phyloP scores from a whole-genome alignment of 2,797 vertebrate genomes.

The Cyclopterus lumpus region DNA sequence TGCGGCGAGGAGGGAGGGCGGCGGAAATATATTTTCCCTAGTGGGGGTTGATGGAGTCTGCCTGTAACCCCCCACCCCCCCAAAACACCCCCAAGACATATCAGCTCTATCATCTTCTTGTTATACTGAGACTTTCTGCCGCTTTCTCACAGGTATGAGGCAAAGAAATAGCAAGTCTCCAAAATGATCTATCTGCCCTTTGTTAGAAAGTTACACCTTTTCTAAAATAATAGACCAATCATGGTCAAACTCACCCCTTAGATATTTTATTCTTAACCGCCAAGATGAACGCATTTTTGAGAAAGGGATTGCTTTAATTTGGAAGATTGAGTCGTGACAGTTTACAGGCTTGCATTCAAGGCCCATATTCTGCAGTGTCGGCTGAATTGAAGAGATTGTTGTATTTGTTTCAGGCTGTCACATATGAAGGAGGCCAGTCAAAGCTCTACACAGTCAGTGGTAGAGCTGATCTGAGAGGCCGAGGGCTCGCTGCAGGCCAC shows the following conservation, averaged over 20 bases:
- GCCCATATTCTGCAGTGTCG: slow-evolving; percentile 4
- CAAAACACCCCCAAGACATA: slow-evolving; percentile 37
- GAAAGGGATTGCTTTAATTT: slow-evolving; percentile 14
- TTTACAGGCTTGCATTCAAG: slow-evolving; percentile 28
- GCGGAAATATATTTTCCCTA: slow-evolving; percentile 30
- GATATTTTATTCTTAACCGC: slow-evolving; percentile 1
- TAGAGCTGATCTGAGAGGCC: slow-evolving; percentile 69
- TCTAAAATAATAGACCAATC: not conserved
- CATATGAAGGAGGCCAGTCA: slow-evolving; percentile 69
- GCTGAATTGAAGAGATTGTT: slow-evolving; percentile 44
- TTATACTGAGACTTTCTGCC: slow-evolving; percentile 32
- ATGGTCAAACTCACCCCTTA: not conserved
- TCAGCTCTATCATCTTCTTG: slow-evolving; percentile 50
- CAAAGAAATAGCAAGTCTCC: slow-evolving; percentile 13
- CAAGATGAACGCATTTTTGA: slow-evolving; percentile 8
- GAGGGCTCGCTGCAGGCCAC: slow-evolving; percentile 74
- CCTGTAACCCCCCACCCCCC: slow-evolving; percentile 26
- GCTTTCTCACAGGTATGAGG: slow-evolving; percentile 12
- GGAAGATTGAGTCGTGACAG: slow-evolving; percentile 35
- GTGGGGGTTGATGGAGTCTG: slow-evolving; percentile 28
- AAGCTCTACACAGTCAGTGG: slow-evolving; percentile 62
- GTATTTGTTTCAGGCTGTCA: slow-evolving; percentile 63
- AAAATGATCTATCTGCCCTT: slow-evolving; percentile 9
- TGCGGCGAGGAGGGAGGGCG: slow-evolving; percentile 32
- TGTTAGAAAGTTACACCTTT: slow-evolving; percentile 22